phyloP scores from a whole-genome alignment of 2,113 vertebrate genomes.

The Elephantulus edwardii region DNA sequence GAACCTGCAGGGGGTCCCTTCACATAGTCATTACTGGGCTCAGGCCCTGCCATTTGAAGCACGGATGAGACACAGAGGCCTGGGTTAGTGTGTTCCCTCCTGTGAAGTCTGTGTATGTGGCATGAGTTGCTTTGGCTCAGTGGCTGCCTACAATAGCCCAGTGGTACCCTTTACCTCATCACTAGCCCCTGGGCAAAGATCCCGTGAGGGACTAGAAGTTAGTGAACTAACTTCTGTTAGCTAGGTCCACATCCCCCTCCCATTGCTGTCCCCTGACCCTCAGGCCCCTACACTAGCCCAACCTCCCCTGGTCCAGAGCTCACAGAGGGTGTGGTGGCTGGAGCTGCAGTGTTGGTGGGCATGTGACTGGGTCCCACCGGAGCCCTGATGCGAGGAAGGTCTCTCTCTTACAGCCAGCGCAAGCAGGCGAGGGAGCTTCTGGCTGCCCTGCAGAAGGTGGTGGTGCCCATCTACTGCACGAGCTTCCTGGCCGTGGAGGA shows the following conservation, averaged over 20 bases:
- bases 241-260: background rate
- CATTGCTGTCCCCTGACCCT: background rate
- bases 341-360: slow-evolving; percentile 72
- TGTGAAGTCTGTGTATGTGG: background rate
- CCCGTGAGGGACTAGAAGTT: background rate
- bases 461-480: slow-evolving; percentile 98
- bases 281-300: background rate
- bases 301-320: background rate
- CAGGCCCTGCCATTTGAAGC: background rate
- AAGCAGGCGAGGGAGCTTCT: slow-evolving; percentile 97
- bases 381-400: slow-evolving; percentile 76
- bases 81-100: too few relatives aligned
- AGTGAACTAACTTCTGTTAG: background rate
- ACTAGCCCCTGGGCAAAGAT: background rate
- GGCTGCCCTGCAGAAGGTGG: slow-evolving; percentile 97
- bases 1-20: background rate
- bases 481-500: slow-evolving; percentile 98
- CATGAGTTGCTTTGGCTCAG: background rate
- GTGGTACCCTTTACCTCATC: background rate
- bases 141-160: background rate
- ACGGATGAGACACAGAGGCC: too few relatives aligned
- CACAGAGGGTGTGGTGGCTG: slow-evolving; percentile 69
- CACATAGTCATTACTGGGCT: background rate
- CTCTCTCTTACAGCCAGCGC: slow-evolving; percentile 88
- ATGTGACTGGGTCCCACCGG: slow-evolving; percentile 74